Base-by-base conservation (phyloP, 2,888 invertebrate genomes). In the Villa cingulata region DNA sequence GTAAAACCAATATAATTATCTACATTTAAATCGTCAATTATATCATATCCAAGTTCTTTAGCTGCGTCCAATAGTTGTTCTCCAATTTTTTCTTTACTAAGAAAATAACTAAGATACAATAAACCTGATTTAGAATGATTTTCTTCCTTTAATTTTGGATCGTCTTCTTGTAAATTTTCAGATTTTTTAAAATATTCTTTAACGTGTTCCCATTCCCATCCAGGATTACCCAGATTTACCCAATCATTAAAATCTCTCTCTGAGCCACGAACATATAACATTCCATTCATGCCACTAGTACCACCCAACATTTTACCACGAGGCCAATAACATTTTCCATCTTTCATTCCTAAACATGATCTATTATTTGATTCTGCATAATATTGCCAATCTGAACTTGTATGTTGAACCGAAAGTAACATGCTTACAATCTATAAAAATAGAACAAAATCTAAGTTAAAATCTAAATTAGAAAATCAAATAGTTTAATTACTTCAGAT, bases 181-280 rank as follows among this genome's bases (percentile, higher is more conserved):
- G 83, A 77, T 67, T 85, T 88, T 53, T 77, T 77, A 61, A 89
- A 89, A 60, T 88, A 89, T 12, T 78, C 78, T 32, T 89, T 64
- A 1, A 85, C 74, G 37, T 77, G 76, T 0, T 75, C 68, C 60
- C 80, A 86, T 17, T 78, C 72, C 90, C 90, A 90, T 1, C 81
- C 86, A 10, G 53, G 48, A 50, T 70, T 78, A 0, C 87, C 89
- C 57, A 79, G 62, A 6, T 59, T 62, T 40, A 75, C 80, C 89
- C 89, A 90, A 27, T 71, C 64, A 58, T 90, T 84, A 62, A 86
- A 89, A 61, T 89, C 88, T 12, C 68, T 72, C 54, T 72, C 74
- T 59, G 88, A 86, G 0, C 88, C 88, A 53, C 88, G 70, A 1
- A 86, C 74, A 58, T 88, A 89, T 18, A 85, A 70, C 88, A 90